Evolutionary conservation across 2,113 vertebrate species (phyloP).

Genomic region (Oncorhynchus mykiss): DNA sequence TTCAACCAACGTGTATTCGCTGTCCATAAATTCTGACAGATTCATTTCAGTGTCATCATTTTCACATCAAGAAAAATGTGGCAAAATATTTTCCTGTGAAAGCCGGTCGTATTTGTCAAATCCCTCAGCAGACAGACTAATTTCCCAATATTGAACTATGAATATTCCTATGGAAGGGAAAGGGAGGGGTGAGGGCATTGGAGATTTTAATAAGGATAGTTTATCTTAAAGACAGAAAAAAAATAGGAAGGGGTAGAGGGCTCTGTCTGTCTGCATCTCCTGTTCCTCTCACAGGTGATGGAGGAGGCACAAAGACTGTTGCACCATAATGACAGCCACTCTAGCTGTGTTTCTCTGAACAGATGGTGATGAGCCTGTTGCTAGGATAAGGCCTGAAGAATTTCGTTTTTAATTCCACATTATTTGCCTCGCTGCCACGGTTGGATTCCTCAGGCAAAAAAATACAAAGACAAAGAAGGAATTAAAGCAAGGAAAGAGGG

Average conservation of each 20-base stretch:
- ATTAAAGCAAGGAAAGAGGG: conserved; percentile 30
- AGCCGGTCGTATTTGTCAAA: conserved; percentile 66
- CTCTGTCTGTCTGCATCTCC: background rate
- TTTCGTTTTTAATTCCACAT: conserved; percentile 92
- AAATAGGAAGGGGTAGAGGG: conserved; percentile 8
- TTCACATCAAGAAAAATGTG: conserved; percentile 65
- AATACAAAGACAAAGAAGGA: conserved; percentile 59
- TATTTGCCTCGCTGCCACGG: conserved; percentile 83
- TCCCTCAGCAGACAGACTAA: conserved; percentile 63
- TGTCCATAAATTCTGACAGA: conserved; percentile 37
- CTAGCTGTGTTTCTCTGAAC: conserved; percentile 61
- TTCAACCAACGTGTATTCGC: conserved; percentile 7
- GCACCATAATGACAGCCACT: conserved; percentile 39
- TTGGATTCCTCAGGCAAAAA: conserved; percentile 76
- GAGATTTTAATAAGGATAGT: conserved; percentile 59
- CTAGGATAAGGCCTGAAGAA: conserved; percentile 92
- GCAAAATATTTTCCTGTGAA: conserved; percentile 63
- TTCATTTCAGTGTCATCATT: conserved; percentile 69
- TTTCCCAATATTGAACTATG: conserved; percentile 67
- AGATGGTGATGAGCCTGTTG: conserved; percentile 93
- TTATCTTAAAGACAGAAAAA: conserved; percentile 54
- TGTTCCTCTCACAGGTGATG: conserved; percentile 54
- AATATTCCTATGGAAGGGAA: conserved; percentile 61
- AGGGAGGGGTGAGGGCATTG: conserved; percentile 7
- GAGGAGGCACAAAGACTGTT: conserved; percentile 21